Evolutionary conservation across 1,140 invertebrate genomes (phyloP), one percentile per base, ranked within the genome.

Genomic region (Schmidtea mediterranea): DNA sequence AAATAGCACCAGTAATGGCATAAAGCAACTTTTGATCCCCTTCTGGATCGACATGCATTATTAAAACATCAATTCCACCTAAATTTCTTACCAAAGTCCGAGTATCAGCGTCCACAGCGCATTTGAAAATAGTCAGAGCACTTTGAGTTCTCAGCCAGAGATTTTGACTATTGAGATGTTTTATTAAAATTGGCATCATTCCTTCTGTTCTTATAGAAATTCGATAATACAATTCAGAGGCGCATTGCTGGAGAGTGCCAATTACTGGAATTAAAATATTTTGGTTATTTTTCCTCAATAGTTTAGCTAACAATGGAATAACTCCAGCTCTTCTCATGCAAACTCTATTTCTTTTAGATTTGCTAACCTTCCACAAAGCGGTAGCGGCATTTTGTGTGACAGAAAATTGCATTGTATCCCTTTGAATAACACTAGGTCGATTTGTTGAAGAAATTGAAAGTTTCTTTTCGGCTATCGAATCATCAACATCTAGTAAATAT

Each of bases 1-100:
- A 89, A 50, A 92, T 75, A 21, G 81, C 82, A 0, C 83, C 84
- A 2, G 80, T 84, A 0, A 81, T 78, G 0, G 82, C 80, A 2
- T 77, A 76, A 52, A 89, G 59, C 2, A 68, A 53, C 22, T 62
- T 58, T 50, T 82, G 82, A 53, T 83, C 79, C 2, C 72, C 65
- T 2, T 71, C 69, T 22, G 72, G 67, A 56, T 76, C 73, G 9
- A 80, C 71, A 16, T 84, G 73, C 16, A 70, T 70, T 12, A 84
- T 78, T 1, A 89, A 62, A 0, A 80, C 76, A 57, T 84, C 80
- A 19, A 89, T 61, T 0, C 82, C 82, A 0, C 78, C 79, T 15
- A 76, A 74, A 55, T 78, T 72, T 15, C 81, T 70, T 3, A 89
- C 79, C 60, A 83, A 69, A 54, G 82, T 75, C 53, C 82, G 67